A percentile compares a stretch with the other conserved stretches of the same genome.
phyloP scores from a whole-genome alignment of 2,888 invertebrate genomes.

The Tenthredo distinguenda region DNA sequence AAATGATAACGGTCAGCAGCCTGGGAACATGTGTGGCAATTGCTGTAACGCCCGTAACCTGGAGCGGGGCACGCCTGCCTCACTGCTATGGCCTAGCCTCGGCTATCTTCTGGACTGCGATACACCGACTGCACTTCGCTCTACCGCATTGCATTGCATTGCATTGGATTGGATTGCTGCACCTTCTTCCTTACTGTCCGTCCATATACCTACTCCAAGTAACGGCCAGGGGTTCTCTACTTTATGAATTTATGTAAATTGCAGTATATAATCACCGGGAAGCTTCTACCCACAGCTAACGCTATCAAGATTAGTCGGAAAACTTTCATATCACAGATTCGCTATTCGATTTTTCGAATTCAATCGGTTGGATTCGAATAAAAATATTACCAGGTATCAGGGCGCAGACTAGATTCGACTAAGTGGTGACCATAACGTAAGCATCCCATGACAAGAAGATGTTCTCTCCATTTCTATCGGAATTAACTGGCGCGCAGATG shows the following conservation, averaged over 20 bases:
- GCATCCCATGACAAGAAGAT: neutral
- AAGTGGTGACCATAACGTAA: neutral
- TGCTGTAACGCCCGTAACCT: conserved; percentile 67
- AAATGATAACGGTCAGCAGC: conserved; percentile 66
- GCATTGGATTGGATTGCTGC: conserved; percentile 62
- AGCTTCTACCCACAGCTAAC: neutral
- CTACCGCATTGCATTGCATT: conserved; percentile 61
- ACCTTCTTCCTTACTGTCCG: conserved; percentile 61
- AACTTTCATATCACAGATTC: neutral
- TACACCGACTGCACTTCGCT: conserved; percentile 69
- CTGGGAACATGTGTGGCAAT: conserved; percentile 75
- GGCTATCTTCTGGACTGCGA: conserved; percentile 66
- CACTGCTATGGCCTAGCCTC: conserved; percentile 50
- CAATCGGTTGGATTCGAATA: neutral
- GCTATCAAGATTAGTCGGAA: neutral
- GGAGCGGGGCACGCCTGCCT: conserved; percentile 74
- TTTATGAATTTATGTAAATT: conserved; percentile 43
- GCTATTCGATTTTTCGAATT: neutral
- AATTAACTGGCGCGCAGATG: neutral
- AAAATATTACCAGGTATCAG: conserved; percentile 12
- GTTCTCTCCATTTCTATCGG: neutral
- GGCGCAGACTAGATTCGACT: neutral
- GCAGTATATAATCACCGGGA: neutral
- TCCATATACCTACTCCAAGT: conserved; percentile 59
- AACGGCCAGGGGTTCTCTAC: conserved; percentile 57